Evolutionary conservation across 2,113 vertebrate species (phyloP).

Genomic region (Myxocyprinus asiaticus): DNA sequence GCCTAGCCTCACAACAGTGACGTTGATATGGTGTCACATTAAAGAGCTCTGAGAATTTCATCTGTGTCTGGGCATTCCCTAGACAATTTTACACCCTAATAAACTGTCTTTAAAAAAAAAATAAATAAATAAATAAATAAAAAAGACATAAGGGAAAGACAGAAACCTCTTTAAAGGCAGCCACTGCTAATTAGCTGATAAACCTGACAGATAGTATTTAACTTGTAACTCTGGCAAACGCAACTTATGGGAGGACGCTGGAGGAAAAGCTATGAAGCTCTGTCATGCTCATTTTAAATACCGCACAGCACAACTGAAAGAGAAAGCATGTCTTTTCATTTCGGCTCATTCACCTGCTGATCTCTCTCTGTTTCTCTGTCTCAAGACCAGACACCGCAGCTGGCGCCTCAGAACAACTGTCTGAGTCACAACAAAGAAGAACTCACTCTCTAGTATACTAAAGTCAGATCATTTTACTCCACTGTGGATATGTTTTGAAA

Average conservation of each 20-base stretch:
- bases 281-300: slow-evolving; percentile 61
- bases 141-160: no score
- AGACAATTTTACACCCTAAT: neutral
- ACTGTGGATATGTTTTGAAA: no score
- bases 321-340: slow-evolving; percentile 51
- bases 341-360: slow-evolving; percentile 61
- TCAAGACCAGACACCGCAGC: slow-evolving; percentile 9
- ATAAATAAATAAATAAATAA: no score
- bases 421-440: no score
- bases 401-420: neutral
- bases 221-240: slow-evolving; percentile 60
- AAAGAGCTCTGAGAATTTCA: slow-evolving; percentile 26
- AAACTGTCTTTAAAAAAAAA: no score
- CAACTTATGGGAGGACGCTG: slow-evolving; percentile 52
- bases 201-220: slow-evolving; percentile 67
- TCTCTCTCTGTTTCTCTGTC: slow-evolving; percentile 13
- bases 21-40: neutral
- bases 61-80: neutral
- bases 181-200: slow-evolving; percentile 67
- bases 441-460: no score
- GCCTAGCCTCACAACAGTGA: neutral
- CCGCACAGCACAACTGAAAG: slow-evolving; percentile 55
- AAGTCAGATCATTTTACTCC: no score
- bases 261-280: slow-evolving; percentile 51
- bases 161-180: slow-evolving; percentile 55